Evolutionary conservation across 2,888 invertebrate species (phyloP), one percentile per base, ranked within the genome.

Genomic region (Tetragnatha montana): DNA sequence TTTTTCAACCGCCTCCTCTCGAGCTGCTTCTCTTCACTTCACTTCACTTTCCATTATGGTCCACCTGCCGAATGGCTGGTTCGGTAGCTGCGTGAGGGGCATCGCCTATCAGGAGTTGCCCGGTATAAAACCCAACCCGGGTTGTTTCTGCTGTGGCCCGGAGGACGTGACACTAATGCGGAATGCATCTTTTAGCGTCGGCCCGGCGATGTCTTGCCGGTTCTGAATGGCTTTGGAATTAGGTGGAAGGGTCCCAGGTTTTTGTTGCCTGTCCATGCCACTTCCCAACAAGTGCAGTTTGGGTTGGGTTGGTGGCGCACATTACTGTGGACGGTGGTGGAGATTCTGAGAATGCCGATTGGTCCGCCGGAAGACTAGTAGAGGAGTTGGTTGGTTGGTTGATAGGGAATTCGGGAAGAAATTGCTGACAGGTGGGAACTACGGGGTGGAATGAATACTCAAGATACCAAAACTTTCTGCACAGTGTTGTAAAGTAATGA

Each of bases 1-100:
- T 71, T 49, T 68, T 80, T 35, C 81, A 19, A 10, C 35, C 35
- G 68, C 71, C 49, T 50, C 49, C 22, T 71, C 81, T 69, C 14
- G 80, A 78, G 78, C 70, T 81, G 69, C 21, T 74, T 60, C 74
- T 74, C 74, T 80, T 76, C 81, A 47, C 87, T 88, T 71, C 82
- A 74, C 80, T 88, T 71, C 82, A 74, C 80, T 88, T 88, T 88
- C 88, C 82, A 82, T 88, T 88, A 88, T 76, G 78, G 76, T 51
- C 74, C 82, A 88, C 88, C 88, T 88, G 88, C 88, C 81, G 81
- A 87, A 85, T 87, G 49, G 87, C 87, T 68, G 79, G 82, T 82
- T 82, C 82, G 35, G 81, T 50, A 68, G 84, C 22, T 78, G 83
- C 88, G 83, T 88, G 88, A 88, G 79, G 17, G n/a, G 88, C 83